phyloP scores from a whole-genome alignment of 2,113 vertebrate genomes.

The Rhabdornis inornatus region DNA sequence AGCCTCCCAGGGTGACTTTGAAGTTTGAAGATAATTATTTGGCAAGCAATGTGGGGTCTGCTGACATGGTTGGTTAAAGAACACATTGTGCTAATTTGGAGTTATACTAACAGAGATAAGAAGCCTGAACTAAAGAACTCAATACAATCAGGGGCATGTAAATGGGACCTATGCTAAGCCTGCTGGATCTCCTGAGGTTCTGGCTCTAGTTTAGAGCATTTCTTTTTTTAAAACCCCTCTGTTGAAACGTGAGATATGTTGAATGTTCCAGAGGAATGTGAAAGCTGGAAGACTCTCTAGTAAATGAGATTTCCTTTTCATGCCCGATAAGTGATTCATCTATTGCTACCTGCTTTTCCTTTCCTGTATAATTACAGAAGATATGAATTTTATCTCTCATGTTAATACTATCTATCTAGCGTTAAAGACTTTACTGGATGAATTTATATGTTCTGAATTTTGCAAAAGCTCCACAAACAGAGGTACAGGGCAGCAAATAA shows the following conservation, averaged over 20 bases:
- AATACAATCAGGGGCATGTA: constrained; percentile 13
- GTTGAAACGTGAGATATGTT: background rate
- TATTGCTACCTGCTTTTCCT: background rate
- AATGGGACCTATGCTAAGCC: background rate
- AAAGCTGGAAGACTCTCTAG: background rate
- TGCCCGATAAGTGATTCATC: accelerated
- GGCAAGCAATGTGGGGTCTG: constrained; percentile 31
- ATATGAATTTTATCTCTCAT: background rate
- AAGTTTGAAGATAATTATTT: constrained; percentile 55
- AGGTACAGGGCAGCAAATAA: background rate
- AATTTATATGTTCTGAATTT: background rate
- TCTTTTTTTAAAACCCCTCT: background rate
- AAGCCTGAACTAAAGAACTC: constrained; percentile 4
- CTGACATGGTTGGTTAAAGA: constrained; percentile 46
- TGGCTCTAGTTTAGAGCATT: constrained; percentile 33
- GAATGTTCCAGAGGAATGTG: background rate
- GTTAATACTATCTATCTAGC: background rate
- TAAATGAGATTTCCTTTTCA: constrained; percentile 6
- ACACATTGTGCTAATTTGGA: constrained; percentile 50
- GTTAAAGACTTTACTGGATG: background rate
- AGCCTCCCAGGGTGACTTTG: constrained; percentile 29
- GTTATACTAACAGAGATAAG: constrained; percentile 54
- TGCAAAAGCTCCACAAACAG: background rate
- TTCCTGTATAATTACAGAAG: background rate
- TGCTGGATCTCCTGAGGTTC: constrained; percentile 1